These are phyloP conservation scores for Ptychoptera albimana DNA, from an alignment of 2,888 invertebrate genomes.

Conservation along the genomic window DNA sequence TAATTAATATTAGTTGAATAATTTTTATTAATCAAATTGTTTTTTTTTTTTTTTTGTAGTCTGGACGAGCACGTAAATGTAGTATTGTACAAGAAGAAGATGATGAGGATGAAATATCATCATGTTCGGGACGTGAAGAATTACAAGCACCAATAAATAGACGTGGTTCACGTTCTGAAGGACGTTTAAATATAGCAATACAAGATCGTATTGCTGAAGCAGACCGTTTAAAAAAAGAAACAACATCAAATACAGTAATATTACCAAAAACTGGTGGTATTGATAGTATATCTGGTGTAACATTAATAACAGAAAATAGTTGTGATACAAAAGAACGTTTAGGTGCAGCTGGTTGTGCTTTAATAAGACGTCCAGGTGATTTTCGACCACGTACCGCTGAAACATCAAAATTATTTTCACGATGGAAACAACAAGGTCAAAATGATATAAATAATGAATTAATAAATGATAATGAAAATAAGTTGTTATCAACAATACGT, in stretches of 20 bases:
- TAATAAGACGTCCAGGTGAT: conserved; percentile 3
- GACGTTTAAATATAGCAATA: conserved; percentile 52
- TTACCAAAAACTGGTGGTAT: conserved; percentile 6
- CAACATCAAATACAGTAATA: conserved; percentile 19
- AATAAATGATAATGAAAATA: not conserved
- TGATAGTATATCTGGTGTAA: conserved; percentile 10
- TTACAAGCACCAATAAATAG: conserved; percentile 37
- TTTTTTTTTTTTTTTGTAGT: conserved; percentile 15
- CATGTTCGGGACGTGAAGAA: conserved; percentile 36
- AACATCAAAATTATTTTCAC: no score
- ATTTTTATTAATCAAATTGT: not conserved
- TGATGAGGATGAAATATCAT: conserved; percentile 52
- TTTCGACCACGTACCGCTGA: conserved; percentile 5
- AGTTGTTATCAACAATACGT: conserved; percentile 1
- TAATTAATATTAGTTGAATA: not conserved
- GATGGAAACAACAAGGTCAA: no score
- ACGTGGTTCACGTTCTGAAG: conserved; percentile 66
- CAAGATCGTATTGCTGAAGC: conserved; percentile 42
- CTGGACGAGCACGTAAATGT: conserved; percentile 63
- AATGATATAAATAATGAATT: conserved; percentile 1
- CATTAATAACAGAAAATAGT: conserved; percentile 10
- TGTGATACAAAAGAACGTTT: conserved; percentile 11
- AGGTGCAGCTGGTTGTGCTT: conserved; percentile 7
- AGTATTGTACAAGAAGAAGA: conserved; percentile 88
- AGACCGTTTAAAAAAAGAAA: conserved; percentile 42